Evolutionary conservation across 1,140 invertebrate genomes (phyloP), one percentile per base, ranked within the genome.

Genomic region (Drosophila lowei): DNA sequence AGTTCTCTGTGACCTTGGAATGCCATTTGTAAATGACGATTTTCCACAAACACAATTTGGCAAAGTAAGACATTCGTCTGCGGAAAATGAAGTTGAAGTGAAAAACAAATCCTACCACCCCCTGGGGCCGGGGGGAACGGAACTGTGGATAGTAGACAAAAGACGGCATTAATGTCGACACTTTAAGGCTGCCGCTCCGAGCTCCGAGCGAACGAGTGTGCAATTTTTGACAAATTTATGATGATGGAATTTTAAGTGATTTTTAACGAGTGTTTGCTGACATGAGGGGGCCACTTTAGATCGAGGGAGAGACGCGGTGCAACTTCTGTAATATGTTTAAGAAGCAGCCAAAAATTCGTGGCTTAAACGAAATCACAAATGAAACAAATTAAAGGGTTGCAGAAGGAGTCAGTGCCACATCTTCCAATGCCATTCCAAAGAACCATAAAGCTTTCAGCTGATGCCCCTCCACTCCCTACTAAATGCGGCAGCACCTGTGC

Each of bases 191-290:
- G 16, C 28, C 28, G 7, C 28, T 30, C 7, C 0, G 28, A 30
- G 28, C 28, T 7, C 0, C 6, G 61, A 49, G 64, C 43, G 23
- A 65, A 44, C 30, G 34, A 74, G 44, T 56, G 44, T 56, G 41
- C 43, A 72, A 68, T 78, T 80, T 84, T 86, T 90, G 89, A 90
- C 81, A 90, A 90, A 90, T 90, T 90, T 90, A 90, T 90, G 89
- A 90, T 90, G 89, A 90, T 90, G 89, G 89, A 90, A 90, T 86
- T 90, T 90, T 90, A 90, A 90, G 89, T 90, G 89, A 90, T 86
- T 90, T 90, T 90, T 90, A 90, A 90, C 84, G 89, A 90, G 89
- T 65, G 57, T 74, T 73, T 74, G 58, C 59, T 56, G 57, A 76
- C 58, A 57, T 42, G 63, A 13, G 15, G 43, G 34, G 61, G 34